Conservation (phyloP, 53 echinoderm and acorn worm genomes). For the Apostichopus leukothele region DNA sequence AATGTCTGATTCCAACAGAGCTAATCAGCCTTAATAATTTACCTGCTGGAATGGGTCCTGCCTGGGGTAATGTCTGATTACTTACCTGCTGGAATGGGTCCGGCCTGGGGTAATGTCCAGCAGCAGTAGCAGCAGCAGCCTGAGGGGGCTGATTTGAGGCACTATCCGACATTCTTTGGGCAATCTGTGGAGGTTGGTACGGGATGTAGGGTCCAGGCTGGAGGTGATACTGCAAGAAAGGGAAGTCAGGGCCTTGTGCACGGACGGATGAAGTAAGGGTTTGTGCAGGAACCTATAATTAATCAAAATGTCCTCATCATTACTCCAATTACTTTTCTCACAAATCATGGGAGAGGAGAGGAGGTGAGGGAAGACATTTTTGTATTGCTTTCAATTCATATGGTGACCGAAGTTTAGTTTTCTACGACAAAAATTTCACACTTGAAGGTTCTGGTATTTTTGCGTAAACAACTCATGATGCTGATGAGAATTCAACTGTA, state of each 20-base stretch:
- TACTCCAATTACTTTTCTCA: too few species aligned
- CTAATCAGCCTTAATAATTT: not conserved
- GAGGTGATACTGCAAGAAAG: constrained; percentile 98
- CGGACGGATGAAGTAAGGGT: constrained; percentile 78
- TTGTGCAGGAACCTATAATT: constrained; percentile 76
- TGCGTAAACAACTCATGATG: too few species aligned
- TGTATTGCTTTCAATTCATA: too few species aligned
- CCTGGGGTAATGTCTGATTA: constrained; percentile 72
- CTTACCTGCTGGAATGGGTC: constrained; percentile 98
- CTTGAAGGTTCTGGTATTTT: too few species aligned
- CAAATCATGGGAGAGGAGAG: too few species aligned
- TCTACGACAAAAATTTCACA: too few species aligned
- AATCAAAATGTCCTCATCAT: not conserved
- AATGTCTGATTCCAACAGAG: too few species aligned
- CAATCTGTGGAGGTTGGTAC: constrained; percentile 96
- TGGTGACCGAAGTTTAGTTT: too few species aligned
- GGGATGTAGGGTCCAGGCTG: constrained; percentile 99
- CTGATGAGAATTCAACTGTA: too few species aligned
- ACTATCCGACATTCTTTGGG: constrained; percentile 88
- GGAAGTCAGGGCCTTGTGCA: constrained; percentile 85
- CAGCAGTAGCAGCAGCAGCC: constrained; percentile 14
- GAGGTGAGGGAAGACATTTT: too few species aligned
- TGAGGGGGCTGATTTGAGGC: constrained; percentile 57
- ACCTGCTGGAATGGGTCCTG: constrained; percentile 98
- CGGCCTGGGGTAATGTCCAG: constrained; percentile 81